Base-by-base conservation (phyloP, 1,140 invertebrate genomes). In the Drosophila kurseongensis region DNA sequence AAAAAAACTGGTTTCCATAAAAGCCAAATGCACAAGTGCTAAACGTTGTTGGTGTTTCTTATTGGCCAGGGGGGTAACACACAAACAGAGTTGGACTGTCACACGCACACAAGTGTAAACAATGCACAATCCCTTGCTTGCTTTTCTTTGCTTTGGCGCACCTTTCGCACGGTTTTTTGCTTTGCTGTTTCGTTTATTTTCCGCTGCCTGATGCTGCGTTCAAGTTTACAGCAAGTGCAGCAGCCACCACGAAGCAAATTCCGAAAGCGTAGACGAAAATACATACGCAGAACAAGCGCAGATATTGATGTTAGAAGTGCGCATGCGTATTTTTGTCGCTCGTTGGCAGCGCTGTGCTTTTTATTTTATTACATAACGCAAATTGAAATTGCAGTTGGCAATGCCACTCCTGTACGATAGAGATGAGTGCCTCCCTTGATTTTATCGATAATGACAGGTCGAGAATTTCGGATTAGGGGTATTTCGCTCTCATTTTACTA, bases 161-260 rank as follows among this genome's bases (percentile, higher is more conserved):
- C 74, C 62, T 50, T 27, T 62, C 32, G 52, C 55, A 71, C 41
- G 48, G 47, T 36, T 66, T 44, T 67, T 32, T 27, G 52, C 27
- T 51, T 55, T 65, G 45, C 42, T 58, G 63, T 40, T 48, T 55
- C 65, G 57, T 40, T 44, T 41, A 9, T 56, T 27, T 71, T 71
- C 65, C 52, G 42, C 65, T 71, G 16, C 66, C 42, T 75, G 60
- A 57, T 66, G 52, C 55, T 58, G 55, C 72, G 51, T 78, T 78
- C 75, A 29, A 78, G 75, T 78, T 86, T 67, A 77, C 35, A 65
- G 69, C 68, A 85, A 73, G 67, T 85, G 79, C 61, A 82, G 29
- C 41, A 67, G 59, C 36, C 59, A 56, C 41, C 56, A 66, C 67
- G 73, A 86, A 73, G 23, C 67, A 60, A 74, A 67, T 75, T 65